These are phyloP conservation scores for Anolis apletophallus DNA, from an alignment of 2,797 vertebrate genomes.

Conservation along the genomic window DNA sequence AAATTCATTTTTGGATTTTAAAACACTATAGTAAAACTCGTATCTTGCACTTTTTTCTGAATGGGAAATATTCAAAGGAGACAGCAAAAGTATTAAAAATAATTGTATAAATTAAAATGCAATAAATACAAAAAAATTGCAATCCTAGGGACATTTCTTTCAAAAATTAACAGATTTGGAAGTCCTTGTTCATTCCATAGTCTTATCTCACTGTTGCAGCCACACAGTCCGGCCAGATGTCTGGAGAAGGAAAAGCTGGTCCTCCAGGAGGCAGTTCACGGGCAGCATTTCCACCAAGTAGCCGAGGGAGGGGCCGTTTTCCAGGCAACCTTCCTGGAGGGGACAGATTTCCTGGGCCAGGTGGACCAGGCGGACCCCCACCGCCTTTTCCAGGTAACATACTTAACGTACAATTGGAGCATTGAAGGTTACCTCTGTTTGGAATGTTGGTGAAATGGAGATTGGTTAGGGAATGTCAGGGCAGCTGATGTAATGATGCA, in stretches of 20 bases:
- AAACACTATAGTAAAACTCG: neutral
- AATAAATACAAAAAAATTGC: neutral
- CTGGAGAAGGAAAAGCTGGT: constrained; percentile 97
- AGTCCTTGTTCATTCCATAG: neutral
- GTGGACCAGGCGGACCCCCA: constrained; percentile 95
- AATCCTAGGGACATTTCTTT: neutral
- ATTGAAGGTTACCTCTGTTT: neutral
- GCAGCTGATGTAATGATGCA: too few species aligned
- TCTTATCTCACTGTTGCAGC: constrained; percentile 77
- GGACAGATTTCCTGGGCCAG: constrained; percentile 94
- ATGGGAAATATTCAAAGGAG: neutral
- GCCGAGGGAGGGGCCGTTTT: constrained; percentile 93
- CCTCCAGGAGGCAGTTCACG: constrained; percentile 91
- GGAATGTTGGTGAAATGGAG: too few species aligned
- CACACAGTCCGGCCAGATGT: constrained; percentile 97
- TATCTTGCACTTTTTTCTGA: neutral
- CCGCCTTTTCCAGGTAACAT: constrained; percentile 92
- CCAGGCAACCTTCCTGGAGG: constrained; percentile 92
- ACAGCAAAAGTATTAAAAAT: neutral
- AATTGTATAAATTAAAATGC: neutral
- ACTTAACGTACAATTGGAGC: constrained; percentile 38
- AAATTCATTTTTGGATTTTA: neutral
- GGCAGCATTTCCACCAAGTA: constrained; percentile 90
- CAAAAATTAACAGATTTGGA: neutral
- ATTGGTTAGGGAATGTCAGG: too few species aligned